A percentile compares a stretch with the other conserved stretches of the same genome.
Evolutionary conservation across 1,140 invertebrate genomes (phyloP).

Genomic region (Papilio glaucus): DNA sequence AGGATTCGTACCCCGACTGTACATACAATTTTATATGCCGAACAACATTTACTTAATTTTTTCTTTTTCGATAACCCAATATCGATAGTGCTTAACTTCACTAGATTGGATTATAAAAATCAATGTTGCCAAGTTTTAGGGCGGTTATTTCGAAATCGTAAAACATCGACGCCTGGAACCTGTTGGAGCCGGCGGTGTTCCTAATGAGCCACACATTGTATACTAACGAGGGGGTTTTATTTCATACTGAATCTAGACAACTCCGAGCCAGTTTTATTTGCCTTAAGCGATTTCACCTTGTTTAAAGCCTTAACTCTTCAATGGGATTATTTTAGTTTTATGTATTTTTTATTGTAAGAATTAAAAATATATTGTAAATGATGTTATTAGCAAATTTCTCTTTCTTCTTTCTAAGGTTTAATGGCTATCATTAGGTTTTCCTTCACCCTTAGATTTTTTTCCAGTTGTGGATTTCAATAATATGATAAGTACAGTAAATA

Average conservation of each 20-base stretch:
- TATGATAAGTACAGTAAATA: too few species aligned
- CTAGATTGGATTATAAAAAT: constrained; percentile 50
- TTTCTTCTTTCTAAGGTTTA: too few species aligned
- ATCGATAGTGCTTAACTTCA: constrained; percentile 42
- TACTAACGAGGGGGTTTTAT: constrained; percentile 45
- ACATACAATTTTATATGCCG: too few species aligned
- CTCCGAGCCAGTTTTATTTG: background rate
- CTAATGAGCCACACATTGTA: constrained; percentile 57
- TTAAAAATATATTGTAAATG: too few species aligned
- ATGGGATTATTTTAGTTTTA: background rate
- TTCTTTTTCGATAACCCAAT: background rate
- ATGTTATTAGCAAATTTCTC: too few species aligned
- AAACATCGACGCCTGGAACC: constrained; percentile 49
- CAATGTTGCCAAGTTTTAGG: constrained; percentile 51
- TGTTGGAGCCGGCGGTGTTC: constrained; percentile 42
- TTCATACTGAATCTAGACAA: constrained; percentile 31
- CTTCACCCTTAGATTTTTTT: too few species aligned
- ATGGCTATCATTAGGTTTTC: too few species aligned
- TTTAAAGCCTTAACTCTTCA: background rate
- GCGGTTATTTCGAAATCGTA: constrained; percentile 59
- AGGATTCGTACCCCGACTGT: too few species aligned
- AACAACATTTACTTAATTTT: too few species aligned
- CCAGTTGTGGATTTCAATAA: too few species aligned
- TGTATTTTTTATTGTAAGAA: too few species aligned
- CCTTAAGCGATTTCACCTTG: background rate